Evolutionary conservation across 2,797 vertebrate genomes (phyloP).

Genomic region (Trematomus bernacchii): DNA sequence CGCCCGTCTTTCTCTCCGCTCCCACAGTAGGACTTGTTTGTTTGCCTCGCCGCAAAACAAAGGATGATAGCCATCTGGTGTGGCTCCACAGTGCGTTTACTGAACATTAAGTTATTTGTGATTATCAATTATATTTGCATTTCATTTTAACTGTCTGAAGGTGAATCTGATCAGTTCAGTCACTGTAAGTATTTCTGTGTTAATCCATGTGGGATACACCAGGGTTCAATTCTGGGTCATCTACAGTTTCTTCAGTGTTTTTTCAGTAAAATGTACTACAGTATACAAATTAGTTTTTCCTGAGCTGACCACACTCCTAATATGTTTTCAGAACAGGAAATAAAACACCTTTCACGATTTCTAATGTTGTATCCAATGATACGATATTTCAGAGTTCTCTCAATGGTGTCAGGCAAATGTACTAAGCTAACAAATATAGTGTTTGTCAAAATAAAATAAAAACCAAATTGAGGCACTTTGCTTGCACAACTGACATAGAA

Average conservation of each 20-base stretch:
- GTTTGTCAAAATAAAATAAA: not conserved
- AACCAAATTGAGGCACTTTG: not conserved
- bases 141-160: slow-evolving; percentile 9
- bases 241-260: not conserved
- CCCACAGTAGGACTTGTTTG: slow-evolving; percentile 42
- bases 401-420: not conserved
- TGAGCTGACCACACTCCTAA: not conserved
- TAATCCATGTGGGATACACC: not conserved
- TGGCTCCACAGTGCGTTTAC: slow-evolving; percentile 33
- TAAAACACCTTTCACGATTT: not conserved
- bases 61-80: slow-evolving; percentile 48
- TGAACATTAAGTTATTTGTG: slow-evolving; percentile 19
- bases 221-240: slow-evolving; percentile 2
- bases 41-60: slow-evolving; percentile 45
- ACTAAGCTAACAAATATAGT: not conserved
- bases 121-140: slow-evolving; percentile 16
- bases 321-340: not conserved
- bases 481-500: not conserved
- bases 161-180: not conserved
- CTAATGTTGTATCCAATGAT: too few relatives aligned
- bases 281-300: not conserved
- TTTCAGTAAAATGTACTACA: not conserved
- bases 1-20: slow-evolving; percentile 7
- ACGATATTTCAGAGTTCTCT: not conserved
- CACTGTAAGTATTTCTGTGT: not conserved